Evolutionary conservation across 1,140 invertebrate species (phyloP), one percentile per base, ranked within the genome.

Genomic region (Pseudomyrmex flavicornis): DNA sequence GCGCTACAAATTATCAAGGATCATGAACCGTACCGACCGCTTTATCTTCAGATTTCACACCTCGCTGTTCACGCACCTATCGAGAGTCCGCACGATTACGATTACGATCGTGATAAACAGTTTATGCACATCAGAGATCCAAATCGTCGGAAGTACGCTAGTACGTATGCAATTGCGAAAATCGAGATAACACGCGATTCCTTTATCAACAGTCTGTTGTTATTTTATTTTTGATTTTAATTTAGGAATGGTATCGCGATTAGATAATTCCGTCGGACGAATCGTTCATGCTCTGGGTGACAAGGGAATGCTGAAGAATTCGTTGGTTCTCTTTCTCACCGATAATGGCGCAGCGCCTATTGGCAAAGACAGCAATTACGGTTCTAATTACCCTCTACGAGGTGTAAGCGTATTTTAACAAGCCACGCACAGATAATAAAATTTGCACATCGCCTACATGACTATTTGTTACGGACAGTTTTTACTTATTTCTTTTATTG

Each of bases 31-130:
- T 86, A 93, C n/a, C 94, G 93, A 46, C 96, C 97, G 0, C 92
- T 97, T 46, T 97, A 97, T 91, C 92, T 97, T 8, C 96, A 97
- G 91, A 90, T 97, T 74, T 95, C 96, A 0, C 96, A 97, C 91
- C 94, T 96, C 13, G 96, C 96, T 0, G 95, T 96, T 15, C 97
- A 97, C 88, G 95, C 95, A 0, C 96, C 95, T 1, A 94, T 97
- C 83, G 93, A 95, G 63, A 94, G 95, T 12, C 95, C 95, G 8
- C 91, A 96, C 12, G 96, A 97, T 90, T 95, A 95, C 35, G 35
- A 35, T 0, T 96, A 96, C 2, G 93, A 95, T 85, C 22, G 95
- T 77, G 95, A 96, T 7, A 94, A 96, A 46, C 95, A 95, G 84
- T 97, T 97, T 86, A 91, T 91, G 4, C 93, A 97, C 77, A 97